These are phyloP conservation scores for Athalia cordata DNA, from an alignment of 2,888 invertebrate genomes.

Conservation along the genomic window DNA sequence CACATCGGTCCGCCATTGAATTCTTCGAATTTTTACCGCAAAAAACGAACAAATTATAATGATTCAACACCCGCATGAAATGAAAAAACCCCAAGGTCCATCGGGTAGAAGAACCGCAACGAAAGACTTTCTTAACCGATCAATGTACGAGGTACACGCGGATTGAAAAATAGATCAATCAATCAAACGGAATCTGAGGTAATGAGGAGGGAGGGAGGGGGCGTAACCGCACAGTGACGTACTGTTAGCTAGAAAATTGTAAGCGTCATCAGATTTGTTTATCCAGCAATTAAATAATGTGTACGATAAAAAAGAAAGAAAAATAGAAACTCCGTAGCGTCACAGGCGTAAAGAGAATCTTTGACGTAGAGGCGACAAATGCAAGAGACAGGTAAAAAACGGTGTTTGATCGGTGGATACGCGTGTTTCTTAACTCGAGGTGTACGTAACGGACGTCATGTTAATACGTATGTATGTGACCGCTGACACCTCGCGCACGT, in stretches of 20 bases:
- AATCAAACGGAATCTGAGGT: too few relatives aligned
- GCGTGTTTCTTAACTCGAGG: not conserved
- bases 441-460: slow-evolving; percentile 10
- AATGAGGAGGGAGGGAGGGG: too few relatives aligned
- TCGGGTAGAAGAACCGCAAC: not conserved
- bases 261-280: not conserved
- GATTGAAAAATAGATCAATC: too few relatives aligned
- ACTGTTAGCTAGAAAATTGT: too few relatives aligned
- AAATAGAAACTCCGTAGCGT: too few relatives aligned
- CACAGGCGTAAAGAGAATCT: not conserved
- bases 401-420: not conserved
- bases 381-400: not conserved
- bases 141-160: too few relatives aligned
- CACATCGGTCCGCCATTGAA: not conserved
- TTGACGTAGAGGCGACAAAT: slow-evolving; percentile 9
- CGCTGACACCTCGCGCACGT: slow-evolving; percentile 1
- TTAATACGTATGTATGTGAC: not conserved
- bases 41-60: not conserved
- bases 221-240: too few relatives aligned
- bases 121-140: too few relatives aligned
- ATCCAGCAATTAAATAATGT: not conserved
- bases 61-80: too few relatives aligned
- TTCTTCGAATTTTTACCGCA: slow-evolving; percentile 2
- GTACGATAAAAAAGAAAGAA: too few relatives aligned
- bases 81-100: slow-evolving; percentile 8